These are phyloP conservation scores for Progne subis DNA, from an alignment of 2,113 vertebrate genomes.

Conservation along the genomic window DNA sequence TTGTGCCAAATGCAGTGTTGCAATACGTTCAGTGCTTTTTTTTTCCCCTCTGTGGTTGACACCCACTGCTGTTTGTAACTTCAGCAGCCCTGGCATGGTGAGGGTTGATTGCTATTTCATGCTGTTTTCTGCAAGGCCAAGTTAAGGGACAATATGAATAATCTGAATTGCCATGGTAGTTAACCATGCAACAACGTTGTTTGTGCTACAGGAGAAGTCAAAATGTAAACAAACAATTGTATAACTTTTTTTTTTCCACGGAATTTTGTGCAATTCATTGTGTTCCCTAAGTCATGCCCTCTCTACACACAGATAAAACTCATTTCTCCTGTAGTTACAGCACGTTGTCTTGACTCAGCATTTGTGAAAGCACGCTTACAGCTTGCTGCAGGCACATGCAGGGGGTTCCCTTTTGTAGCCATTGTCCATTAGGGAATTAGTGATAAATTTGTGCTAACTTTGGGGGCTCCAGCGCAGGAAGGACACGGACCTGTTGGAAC, in stretches of 20 bases:
- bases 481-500: neutral
- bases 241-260: fast-evolving
- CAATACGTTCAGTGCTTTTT: neutral
- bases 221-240: fast-evolving
- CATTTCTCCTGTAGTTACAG: neutral
- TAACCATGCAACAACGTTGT: neutral
- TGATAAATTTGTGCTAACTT: neutral
- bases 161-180: neutral
- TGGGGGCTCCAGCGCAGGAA: neutral
- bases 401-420: neutral
- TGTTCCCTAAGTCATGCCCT: neutral
- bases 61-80: slow-evolving; percentile 5
- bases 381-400: neutral
- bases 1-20: neutral
- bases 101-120: neutral
- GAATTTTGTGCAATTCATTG: neutral
- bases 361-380: neutral
- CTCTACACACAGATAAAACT: neutral
- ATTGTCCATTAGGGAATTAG: neutral
- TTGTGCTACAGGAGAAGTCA: neutral
- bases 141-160: neutral
- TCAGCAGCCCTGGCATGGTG: neutral
- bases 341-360: neutral
- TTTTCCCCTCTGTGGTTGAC: slow-evolving; percentile 1
- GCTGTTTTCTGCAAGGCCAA: too few relatives aligned